phyloP scores from a whole-genome alignment of 2,888 invertebrate species.

The Noctua pronuba region DNA sequence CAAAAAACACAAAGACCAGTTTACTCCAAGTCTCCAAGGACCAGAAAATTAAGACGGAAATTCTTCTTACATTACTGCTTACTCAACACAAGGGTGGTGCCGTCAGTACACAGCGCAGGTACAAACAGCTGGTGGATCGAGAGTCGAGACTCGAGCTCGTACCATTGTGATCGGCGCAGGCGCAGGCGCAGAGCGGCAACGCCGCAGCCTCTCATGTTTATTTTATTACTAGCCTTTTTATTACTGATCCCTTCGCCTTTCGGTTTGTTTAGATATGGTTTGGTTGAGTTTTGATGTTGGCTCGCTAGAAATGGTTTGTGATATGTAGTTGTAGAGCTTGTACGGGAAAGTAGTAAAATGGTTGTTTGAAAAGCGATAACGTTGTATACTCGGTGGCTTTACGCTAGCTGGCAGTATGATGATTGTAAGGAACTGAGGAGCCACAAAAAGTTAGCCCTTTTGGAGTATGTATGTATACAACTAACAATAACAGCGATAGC shows the following conservation, averaged over 20 bases:
- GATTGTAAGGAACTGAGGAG: constrained; percentile 8
- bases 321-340: constrained; percentile 40
- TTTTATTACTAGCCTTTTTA: constrained; percentile 65
- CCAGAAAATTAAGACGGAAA: constrained; percentile 33
- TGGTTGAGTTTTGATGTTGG: constrained; percentile 53
- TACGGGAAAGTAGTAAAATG: constrained; percentile 33
- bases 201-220: constrained; percentile 71
- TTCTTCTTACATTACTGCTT: constrained; percentile 48
- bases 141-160: constrained; percentile 60
- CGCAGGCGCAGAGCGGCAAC: constrained; percentile 82
- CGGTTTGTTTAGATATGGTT: constrained; percentile 60
- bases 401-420: background rate
- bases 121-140: constrained; percentile 82
- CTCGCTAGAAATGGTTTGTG: constrained; percentile 59
- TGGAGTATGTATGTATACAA: background rate
- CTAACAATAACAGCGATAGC: too few relatives aligned
- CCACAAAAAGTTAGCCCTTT: too few relatives aligned
- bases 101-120: constrained; percentile 82
- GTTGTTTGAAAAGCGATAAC: constrained; percentile 32
- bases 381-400: background rate
- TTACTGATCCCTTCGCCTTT: constrained; percentile 58
- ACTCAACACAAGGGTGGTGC: constrained; percentile 38
- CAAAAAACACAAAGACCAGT: background rate
- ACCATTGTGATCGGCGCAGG: constrained; percentile 77
- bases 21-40: background rate